Evolutionary conservation across 2,113 vertebrate species (phyloP).

Genomic region (Conger conger): DNA sequence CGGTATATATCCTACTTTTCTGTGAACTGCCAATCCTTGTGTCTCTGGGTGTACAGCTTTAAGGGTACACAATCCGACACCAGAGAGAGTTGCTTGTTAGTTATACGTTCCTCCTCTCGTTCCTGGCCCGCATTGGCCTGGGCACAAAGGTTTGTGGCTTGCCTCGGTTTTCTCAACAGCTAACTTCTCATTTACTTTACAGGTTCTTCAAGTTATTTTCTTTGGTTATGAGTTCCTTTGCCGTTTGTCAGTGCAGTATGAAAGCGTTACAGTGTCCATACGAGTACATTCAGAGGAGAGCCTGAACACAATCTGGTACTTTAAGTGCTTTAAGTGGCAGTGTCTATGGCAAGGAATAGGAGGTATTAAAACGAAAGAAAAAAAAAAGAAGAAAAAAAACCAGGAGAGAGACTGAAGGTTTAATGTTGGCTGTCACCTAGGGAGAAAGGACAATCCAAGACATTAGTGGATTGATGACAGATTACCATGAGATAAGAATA

Average conservation of each 20-base stretch:
- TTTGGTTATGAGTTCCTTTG: not conserved
- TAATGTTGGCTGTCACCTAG: slow-evolving; percentile 61
- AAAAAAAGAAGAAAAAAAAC: no score
- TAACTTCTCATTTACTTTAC: not conserved
- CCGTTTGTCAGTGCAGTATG: not conserved
- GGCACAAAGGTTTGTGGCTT: not conserved
- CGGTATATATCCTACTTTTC: not conserved
- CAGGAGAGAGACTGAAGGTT: slow-evolving; percentile 66
- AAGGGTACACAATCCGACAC: not conserved
- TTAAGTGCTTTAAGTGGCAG: slow-evolving; percentile 41
- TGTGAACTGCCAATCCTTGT: not conserved
- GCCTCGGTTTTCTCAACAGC: not conserved
- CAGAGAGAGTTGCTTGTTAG: not conserved
- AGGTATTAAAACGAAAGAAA: no score
- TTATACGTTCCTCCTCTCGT: not conserved
- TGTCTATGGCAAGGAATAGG: slow-evolving; percentile 32
- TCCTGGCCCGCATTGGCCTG: not conserved
- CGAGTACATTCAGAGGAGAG: not conserved
- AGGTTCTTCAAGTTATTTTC: not conserved
- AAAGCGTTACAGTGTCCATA: not conserved
- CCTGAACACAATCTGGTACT: slow-evolving; percentile 51
- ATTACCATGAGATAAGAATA: not conserved
- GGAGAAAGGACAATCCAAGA: not conserved
- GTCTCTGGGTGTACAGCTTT: not conserved
- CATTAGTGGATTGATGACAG: not conserved